Percentiles rank a stretch among this genome's conserved stretches.
These are phyloP conservation scores for Scolopax bukidnonensis DNA, from an alignment of 2,797 vertebrate species.

Conservation along the genomic window DNA sequence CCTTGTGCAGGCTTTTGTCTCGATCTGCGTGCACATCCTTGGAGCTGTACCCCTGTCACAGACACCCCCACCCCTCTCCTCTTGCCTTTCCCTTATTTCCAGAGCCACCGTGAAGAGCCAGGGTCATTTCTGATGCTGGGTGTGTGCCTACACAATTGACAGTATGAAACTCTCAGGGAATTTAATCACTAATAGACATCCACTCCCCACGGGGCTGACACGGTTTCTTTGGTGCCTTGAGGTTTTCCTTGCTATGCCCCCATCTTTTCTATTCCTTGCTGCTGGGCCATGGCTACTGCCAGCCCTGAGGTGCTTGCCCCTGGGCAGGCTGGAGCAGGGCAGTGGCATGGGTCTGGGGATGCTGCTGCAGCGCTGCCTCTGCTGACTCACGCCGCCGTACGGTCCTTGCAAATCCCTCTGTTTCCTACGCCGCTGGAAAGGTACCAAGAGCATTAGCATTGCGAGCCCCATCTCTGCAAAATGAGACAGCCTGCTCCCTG, in stretches of 20 bases:
- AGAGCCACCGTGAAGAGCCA: not conserved
- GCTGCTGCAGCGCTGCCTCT: not conserved
- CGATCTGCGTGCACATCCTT: accelerated
- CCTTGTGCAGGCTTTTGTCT: not conserved
- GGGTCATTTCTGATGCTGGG: not conserved
- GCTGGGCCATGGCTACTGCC: not conserved
- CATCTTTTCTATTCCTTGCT: not conserved
- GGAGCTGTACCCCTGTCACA: not conserved
- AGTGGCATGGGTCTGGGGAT: not conserved
- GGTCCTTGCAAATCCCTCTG: not conserved
- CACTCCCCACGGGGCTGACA: not conserved
- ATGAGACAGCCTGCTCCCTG: not conserved
- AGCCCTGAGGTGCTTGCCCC: not conserved
- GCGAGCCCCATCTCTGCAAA: not conserved
- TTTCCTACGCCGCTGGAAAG: constrained; percentile 17
- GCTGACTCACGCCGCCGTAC: constrained; percentile 24
- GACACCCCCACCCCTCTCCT: not conserved
- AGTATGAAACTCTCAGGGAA: not conserved
- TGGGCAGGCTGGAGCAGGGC: not conserved
- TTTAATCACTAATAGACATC: not conserved
- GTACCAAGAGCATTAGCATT: constrained; percentile 23
- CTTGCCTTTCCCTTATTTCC: not conserved
- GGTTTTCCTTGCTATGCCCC: not conserved
- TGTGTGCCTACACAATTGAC: not conserved
- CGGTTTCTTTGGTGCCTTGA: not conserved